Evolutionary conservation across 2,888 invertebrate genomes (phyloP), one percentile per base, ranked within the genome.

Genomic region (Lottia scabra): DNA sequence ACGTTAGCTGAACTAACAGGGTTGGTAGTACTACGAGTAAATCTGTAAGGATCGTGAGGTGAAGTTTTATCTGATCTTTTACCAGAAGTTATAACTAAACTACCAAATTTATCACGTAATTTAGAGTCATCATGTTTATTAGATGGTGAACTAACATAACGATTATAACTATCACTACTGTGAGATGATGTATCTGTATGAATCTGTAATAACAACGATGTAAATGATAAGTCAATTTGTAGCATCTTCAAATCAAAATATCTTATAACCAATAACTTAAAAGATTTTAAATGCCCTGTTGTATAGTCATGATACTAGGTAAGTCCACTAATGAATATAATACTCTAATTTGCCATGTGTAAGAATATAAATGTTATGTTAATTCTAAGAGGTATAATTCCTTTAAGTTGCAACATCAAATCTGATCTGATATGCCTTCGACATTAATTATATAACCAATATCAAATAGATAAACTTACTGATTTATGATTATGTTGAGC

Each of bases 101-200:
- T 81, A 27, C 82, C 84, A 75, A 87, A 83, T 77, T 88, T 88
- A 73, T 88, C 88, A n/a, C 85, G 81, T 66, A 88, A 84, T 73
- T 88, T 88, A 44, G 87, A 87, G 77, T 88, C 88, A 65, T 88
- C 88, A 67, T 87, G 87, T 70, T 85, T 85, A 77, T 88, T 88
- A 67, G 83, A 84, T 16, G 88, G 88, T 75, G 85, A 83, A 67
- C 82, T 83, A 23, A 84, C 83, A 78, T 88, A 87, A 75, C 88
- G 87, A 56, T 86, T 86, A 80, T 89, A 89, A 4, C 89, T 89
- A 78, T 90, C 90, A 74, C 89, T 88, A 65, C 88, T 88, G 75
- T 88, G 88, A 16, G 95, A 95, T 65, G 95, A 94, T 76, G 95
- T 95, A 87, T 97, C 95, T 87, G 94, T 95, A 77, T 94, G 94